Conservation (phyloP, 2,797 vertebrate species). For the Threskiornis aethiopicus region DNA sequence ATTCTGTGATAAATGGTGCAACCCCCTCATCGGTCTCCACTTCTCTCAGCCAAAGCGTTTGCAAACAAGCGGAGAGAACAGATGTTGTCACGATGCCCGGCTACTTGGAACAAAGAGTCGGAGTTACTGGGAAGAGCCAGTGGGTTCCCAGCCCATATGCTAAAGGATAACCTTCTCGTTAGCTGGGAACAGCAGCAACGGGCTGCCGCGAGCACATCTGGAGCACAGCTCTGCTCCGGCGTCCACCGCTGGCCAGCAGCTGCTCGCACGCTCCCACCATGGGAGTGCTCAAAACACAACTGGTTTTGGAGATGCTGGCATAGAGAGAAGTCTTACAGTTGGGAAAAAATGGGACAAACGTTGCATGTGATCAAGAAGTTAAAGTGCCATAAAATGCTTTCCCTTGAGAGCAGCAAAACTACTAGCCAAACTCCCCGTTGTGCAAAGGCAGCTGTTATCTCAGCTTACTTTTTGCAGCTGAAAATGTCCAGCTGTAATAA, state of each 20-base stretch:
- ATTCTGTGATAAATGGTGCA: neutral
- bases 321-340: neutral
- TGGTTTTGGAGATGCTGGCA: neutral
- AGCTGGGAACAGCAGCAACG: neutral
- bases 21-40: neutral
- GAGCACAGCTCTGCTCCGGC: neutral
- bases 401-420: neutral
- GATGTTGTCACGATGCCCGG: neutral
- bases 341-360: neutral
- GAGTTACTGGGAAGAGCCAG: neutral
- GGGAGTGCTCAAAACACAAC: fast-evolving
- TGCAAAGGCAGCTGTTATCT: neutral
- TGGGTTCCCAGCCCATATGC: neutral
- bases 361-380: neutral
- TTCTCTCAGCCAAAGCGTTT: neutral
- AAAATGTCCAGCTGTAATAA: neutral
- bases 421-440: neutral
- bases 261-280: fast-evolving
- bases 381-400: neutral
- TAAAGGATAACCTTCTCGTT: neutral
- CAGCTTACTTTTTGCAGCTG: neutral
- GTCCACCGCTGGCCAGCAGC: neutral
- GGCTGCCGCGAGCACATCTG: neutral
- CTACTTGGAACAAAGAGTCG: neutral
- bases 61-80: neutral